Evolutionary conservation across 2,797 vertebrate genomes (phyloP), one percentile per base, ranked within the genome.

Genomic region (Salmo trutta): DNA sequence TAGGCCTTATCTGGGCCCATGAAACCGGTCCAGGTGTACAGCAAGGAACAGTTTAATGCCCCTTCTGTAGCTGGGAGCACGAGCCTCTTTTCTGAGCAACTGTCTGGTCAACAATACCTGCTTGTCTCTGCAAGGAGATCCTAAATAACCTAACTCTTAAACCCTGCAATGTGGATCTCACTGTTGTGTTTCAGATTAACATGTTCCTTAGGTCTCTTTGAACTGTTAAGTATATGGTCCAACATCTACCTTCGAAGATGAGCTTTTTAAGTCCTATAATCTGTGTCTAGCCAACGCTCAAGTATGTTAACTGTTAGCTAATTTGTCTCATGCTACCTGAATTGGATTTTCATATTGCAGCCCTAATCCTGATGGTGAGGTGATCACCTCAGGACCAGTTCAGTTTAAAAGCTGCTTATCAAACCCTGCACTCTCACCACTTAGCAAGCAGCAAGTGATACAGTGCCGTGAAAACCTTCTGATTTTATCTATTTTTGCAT

Each of bases 311-410:
- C 88, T 85, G 29, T 85, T 76, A 79, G 83, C 47, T 72, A 72
- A 72, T 72, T 24, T 72, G 71, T 53, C 92, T 92, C 90, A 88
- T 82, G 90, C 85, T 93, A 93, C 91, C 90, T 93, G 90, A 91
- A 93, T 92, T 93, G 90, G 93, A 91, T 92, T 92, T 93, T 92
- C 91, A 92, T 91, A 87, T 90, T 91, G 91, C 84, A 90, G 89
- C 69, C 90, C 88, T 92, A 93, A 93, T 91, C 91, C 91, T 90
- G 84, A 87, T 87, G 87, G 87, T 79, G 59, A 75, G 73, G 53
- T 72, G 79, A 87, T 91, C 90, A 92, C 88, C 89, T 87, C 84
- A 90, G 88, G 87, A 91, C 87, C 87, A 74, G 76, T 89, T 90
- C 87, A 74, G 76, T 89, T 90, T 90, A 81, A 93, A 93, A 91